Conservation (phyloP, 2,888 invertebrate species). For the Pseudococcus longispinus region DNA sequence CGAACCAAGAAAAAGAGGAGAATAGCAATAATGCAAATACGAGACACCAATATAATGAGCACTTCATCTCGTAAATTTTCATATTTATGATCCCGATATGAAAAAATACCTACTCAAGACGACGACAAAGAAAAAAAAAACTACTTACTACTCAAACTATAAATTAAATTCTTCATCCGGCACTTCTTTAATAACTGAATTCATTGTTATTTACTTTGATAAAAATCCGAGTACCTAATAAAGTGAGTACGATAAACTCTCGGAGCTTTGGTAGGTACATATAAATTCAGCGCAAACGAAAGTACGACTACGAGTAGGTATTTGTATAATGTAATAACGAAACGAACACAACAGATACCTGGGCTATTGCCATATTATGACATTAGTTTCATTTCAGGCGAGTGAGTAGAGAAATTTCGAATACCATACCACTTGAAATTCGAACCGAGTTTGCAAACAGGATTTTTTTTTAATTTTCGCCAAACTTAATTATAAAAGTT, state of each 20-base stretch:
- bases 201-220: background rate
- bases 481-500: conserved; percentile 39
- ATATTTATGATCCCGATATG: too few species aligned
- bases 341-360: background rate
- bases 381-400: conserved; percentile 9
- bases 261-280: background rate
- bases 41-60: too few species aligned
- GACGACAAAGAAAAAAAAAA: too few species aligned
- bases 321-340: background rate
- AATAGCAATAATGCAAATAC: too few species aligned
- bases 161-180: background rate
- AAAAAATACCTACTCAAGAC: too few species aligned
- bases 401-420: conserved; percentile 4
- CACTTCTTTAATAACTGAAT: background rate
- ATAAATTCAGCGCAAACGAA: background rate
- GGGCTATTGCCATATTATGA: background rate
- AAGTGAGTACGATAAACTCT: background rate
- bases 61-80: too few species aligned
- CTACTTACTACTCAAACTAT: too few species aligned
- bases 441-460: conserved; percentile 25
- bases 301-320: too few species aligned
- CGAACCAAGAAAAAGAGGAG: too few species aligned
- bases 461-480: conserved; percentile 38
- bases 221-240: background rate
- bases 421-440: conserved; percentile 20